Conservation (phyloP, 2,113 vertebrate species). For the Campylomormyrus tamandua region DNA sequence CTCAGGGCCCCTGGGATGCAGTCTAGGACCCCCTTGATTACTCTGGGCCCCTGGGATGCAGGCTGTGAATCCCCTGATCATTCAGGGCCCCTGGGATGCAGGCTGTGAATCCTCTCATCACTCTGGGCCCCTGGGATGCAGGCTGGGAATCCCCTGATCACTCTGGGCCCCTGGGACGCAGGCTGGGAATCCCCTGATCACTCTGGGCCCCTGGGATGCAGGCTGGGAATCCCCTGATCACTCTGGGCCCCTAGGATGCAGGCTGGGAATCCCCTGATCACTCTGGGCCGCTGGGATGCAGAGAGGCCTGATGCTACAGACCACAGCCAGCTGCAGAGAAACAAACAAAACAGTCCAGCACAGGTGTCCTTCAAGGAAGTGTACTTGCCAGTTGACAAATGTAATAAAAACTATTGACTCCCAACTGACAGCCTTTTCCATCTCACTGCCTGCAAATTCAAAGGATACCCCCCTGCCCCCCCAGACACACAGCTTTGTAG, state of each 20-base stretch:
- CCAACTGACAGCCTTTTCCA: slow-evolving; percentile 56
- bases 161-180: background rate
- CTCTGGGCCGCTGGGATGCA: background rate
- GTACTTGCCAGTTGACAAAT: slow-evolving; percentile 37
- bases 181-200: background rate
- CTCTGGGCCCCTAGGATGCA: background rate
- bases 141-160: too few relatives aligned
- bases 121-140: background rate
- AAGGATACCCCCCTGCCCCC: slow-evolving; percentile 52
- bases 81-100: too few relatives aligned
- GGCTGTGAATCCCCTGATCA: too few relatives aligned
- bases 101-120: too few relatives aligned
- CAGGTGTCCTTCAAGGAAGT: background rate
- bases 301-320: background rate
- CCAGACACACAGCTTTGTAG: slow-evolving; percentile 42
- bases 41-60: background rate
- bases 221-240: too few relatives aligned
- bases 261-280: background rate
- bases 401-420: slow-evolving; percentile 41
- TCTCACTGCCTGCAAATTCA: slow-evolving; percentile 59
- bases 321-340: background rate
- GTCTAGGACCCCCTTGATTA: background rate
- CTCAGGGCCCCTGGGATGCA: background rate
- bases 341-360: background rate
- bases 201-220: background rate